Conservation (phyloP, 1,140 invertebrate genomes). For the Limonius californicus region DNA sequence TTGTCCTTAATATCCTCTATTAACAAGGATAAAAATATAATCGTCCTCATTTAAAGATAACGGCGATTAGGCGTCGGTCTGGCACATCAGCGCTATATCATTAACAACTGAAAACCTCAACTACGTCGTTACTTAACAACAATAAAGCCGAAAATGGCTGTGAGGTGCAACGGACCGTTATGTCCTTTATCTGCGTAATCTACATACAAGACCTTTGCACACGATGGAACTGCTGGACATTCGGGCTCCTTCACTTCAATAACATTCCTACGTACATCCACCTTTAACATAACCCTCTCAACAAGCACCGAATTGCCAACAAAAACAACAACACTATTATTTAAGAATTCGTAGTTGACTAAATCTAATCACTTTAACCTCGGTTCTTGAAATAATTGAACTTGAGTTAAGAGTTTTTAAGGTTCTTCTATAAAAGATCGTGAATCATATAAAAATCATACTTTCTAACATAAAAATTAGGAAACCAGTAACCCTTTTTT, state of each 20-base stretch:
- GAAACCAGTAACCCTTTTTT: no score
- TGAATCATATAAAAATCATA: no score
- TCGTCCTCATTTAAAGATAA: slow-evolving; percentile 16
- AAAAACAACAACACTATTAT: no score
- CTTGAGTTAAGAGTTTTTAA: no score
- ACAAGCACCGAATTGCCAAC: no score
- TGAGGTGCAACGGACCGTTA: slow-evolving; percentile 39
- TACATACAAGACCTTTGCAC: slow-evolving; percentile 35
- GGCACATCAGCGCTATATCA: slow-evolving; percentile 31
- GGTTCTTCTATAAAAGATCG: no score
- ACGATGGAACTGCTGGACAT: slow-evolving; percentile 20
- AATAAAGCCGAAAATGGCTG: slow-evolving; percentile 40
- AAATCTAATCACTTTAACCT: no score
- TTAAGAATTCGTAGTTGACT: no score
- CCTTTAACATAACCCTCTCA: no score
- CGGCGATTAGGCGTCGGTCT: slow-evolving; percentile 16
- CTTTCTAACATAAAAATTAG: no score
- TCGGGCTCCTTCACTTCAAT: background rate
- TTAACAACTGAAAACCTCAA: slow-evolving; percentile 44
- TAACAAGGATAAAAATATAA: slow-evolving; percentile 14
- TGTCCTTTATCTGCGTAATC: slow-evolving; percentile 44
- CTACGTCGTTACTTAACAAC: slow-evolving; percentile 44
- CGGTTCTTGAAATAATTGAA: no score
- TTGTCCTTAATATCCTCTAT: slow-evolving; percentile 14
- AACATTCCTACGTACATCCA: background rate